Evolutionary conservation across 2,113 vertebrate genomes (phyloP), one percentile per base, ranked within the genome.

Genomic region (Cyanocitta stelleri): DNA sequence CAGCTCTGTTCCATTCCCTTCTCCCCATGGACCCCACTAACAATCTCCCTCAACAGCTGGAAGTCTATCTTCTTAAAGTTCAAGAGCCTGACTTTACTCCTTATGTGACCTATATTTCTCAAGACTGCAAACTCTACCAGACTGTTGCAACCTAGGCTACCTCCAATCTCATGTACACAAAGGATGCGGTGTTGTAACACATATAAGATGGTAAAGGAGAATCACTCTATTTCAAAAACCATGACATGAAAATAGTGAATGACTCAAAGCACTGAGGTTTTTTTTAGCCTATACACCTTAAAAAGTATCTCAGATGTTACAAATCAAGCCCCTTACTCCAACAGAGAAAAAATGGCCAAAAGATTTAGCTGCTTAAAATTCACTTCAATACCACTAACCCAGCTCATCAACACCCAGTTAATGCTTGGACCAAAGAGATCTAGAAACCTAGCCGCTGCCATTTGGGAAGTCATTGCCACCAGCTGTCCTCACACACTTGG

Each of bases 231-330:
- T 92, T 73, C 26, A 77, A 88, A 77, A 59, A 59, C 11, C 33
- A 87, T 44, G 13, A 56, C 30, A 61, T 32, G 4, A 56, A 90
- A 85, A 68, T 2, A 80, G 16, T 5, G 7, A 68, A 41, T 54
- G 21, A 77, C 20, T 32, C 41, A 13, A 64, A 49, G 13, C 4
- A 55, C 0, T 22, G 33, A 16, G 2, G 0, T 8, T 35, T 33
- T 71, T 67, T 67, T 85, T 12, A 59, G 44, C 39, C 66, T 87
- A 76, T 15, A 63, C 14, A 63, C 8, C 10, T 89, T 59, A 68
- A 56, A 30, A n/a, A 0, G 1, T 9, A 62, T 35, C 24, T 54
- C 23, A 35, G 76, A 29, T 7, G 5, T 33, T 67, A 71, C 7
- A 82, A 64, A 89, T 43, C 39, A 58, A 20, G 54, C 11, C 16